phyloP scores from a whole-genome alignment of 1,140 invertebrate genomes.

The Drosophila erecta region DNA sequence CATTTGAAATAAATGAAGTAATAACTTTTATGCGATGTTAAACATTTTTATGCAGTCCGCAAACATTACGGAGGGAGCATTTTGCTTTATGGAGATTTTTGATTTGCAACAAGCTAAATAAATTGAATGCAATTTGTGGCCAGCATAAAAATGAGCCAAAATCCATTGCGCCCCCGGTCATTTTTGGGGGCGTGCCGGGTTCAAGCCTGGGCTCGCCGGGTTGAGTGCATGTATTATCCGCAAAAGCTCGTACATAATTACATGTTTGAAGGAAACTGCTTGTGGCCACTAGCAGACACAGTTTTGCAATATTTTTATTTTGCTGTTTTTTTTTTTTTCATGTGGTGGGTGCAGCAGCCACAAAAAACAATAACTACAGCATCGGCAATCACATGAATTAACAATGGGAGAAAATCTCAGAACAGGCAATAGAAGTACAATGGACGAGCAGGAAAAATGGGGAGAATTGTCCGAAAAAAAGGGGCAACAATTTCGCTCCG shows the following conservation, averaged over 20 bases:
- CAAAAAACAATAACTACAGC: constrained; percentile 16
- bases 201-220: constrained; percentile 6
- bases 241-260: constrained; percentile 66
- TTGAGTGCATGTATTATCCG: constrained; percentile 47
- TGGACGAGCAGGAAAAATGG: constrained; percentile 35
- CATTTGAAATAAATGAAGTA: constrained; percentile 81
- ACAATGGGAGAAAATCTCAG: constrained; percentile 74
- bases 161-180: constrained; percentile 46
- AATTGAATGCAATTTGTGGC: constrained; percentile 79
- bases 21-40: constrained; percentile 80
- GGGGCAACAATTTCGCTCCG: constrained; percentile 73
- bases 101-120: constrained; percentile 81
- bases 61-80: constrained; percentile 57
- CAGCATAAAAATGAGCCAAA: constrained; percentile 72
- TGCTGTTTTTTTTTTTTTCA: constrained; percentile 4
- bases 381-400: constrained; percentile 66
- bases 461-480: constrained; percentile 21
- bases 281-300: constrained; percentile 46
- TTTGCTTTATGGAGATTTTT: constrained; percentile 80
- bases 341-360: constrained; percentile 47
- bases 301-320: constrained; percentile 39
- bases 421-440: constrained; percentile 66
- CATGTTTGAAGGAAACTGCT: constrained; percentile 53
- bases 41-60: constrained; percentile 65
- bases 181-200: constrained; percentile 18